phyloP scores from a whole-genome alignment of 2,888 invertebrate species.

The Trissoscelio sp. region DNA sequence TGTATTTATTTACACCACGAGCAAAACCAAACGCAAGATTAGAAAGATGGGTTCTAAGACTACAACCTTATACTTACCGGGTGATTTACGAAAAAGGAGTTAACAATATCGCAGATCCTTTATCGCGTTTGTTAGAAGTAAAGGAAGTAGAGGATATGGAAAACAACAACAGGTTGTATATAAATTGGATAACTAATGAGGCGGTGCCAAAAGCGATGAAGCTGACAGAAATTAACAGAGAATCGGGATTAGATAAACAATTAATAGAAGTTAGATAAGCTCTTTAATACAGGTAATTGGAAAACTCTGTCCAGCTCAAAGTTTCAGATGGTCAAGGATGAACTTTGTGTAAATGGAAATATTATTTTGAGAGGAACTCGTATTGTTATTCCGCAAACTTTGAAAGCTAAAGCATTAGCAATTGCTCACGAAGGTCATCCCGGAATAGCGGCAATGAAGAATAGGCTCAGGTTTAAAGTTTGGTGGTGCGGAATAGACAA shows the following conservation, averaged over 20 bases:
- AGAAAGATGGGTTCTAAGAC: constrained; percentile 76
- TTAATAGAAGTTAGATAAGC: constrained; percentile 41
- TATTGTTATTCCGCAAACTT: constrained; percentile 56
- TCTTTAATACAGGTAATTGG: constrained; percentile 36
- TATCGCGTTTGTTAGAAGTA: constrained; percentile 26
- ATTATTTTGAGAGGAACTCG: constrained; percentile 64
- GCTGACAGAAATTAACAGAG: constrained; percentile 33
- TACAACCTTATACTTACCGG: constrained; percentile 70
- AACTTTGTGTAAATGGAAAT: constrained; percentile 54
- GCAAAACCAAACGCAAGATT: constrained; percentile 78
- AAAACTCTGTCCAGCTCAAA: constrained; percentile 38
- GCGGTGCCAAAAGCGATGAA: constrained; percentile 35
- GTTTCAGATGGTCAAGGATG: constrained; percentile 47
- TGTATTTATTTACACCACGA: constrained; percentile 73
- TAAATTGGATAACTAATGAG: constrained; percentile 2
- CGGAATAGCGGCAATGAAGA: constrained; percentile 5
- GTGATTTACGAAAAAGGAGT: constrained; percentile 66
- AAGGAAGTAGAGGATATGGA: background rate
- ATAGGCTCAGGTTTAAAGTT: background rate
- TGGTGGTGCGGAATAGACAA: background rate
- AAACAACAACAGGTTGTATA: background rate
- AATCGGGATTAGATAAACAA: constrained; percentile 37
- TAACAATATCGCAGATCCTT: constrained; percentile 48
- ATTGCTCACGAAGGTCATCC: constrained; percentile 73
- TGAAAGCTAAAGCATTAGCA: background rate